Base-by-base conservation (phyloP, 2,797 vertebrate genomes). In the Gouania willdenowi region DNA sequence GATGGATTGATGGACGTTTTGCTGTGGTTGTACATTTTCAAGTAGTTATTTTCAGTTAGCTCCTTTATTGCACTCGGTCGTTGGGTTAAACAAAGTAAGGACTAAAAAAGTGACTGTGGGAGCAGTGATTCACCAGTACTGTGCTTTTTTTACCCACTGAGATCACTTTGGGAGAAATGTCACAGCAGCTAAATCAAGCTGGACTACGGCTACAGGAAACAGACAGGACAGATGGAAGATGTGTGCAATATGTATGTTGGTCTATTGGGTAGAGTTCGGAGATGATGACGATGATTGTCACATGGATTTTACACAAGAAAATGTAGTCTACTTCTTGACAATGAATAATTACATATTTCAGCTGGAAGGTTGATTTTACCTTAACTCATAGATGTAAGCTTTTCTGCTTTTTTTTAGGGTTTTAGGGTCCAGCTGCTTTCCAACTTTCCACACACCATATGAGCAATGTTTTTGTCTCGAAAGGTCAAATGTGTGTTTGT, bases 141-240 rank as follows among this genome's bases (percentile, higher is more conserved):
- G 14, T 1, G 22, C 66, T 70, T 75, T 66, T 55, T 78, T 84
- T n/a, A n/a, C n/a, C n/a, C 48, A 51, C 44, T 71, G 12, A 41
- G 54, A 59, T 45, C 29, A 48, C 49, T 45, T 75, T 82, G 67
- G 8, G 36, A 73, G 56, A 82, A 82, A 79, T 76, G 81, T 85
- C 82, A 82, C 79, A 80, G 79, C 82, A 80, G 77, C 76, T 84
- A 68, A 77, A 82, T 83, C 70, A 75, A 65, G 39, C 26, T 4
- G 37, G 57, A 35, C 32, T 47, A 24, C 6, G 22, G 30, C 66
- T 55, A 57, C 55, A 55, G 51, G 40, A 79, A 79, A 55, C 70
- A 66, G 75, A 56, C 25, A 12, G 34, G 32, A 22, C 39, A 50
- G 32, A 50, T 49, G 35, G 25, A 57, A 17, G 33, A 19, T 23